Evolutionary conservation across 2,797 vertebrate species (phyloP), one percentile per base, ranked within the genome.

Genomic region (Muscicapa striata): DNA sequence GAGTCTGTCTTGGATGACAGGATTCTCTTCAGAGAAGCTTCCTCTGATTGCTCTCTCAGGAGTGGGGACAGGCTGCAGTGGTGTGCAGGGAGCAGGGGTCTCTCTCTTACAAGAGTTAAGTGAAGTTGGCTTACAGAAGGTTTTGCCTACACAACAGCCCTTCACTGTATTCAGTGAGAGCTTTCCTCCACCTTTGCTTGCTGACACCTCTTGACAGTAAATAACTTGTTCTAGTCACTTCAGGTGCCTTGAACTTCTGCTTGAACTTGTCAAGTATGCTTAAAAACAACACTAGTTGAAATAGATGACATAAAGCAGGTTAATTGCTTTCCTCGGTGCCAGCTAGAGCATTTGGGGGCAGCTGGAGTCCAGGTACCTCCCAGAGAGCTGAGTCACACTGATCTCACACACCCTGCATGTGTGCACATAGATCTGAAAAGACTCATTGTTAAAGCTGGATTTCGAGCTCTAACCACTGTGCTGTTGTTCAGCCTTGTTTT

Each of bases 351-450:
- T 3, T 6, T 34, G 43, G n/a, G 72, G 54, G 63, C 84, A 61
- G 68, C 23, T 24, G 51, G 36, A 7, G 15, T 2, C 1, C 27
- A n/a, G 75, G 40, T 11, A 1, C 68, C 59, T 58, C 48, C 17
- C 48, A 14, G 58, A 0, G 43, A 5, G 4, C 2, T 5, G 43
- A 30, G 27, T 51, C 66, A 51, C 34, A 22, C 41, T 48, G 49
- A 10, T 34, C 34, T 41, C 9, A 32, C 34, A 70, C 1, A 0
- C 40, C 27, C 59, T 40, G 4, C 46, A 5, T 63, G 2, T 41
- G 54, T 55, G 59, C 41, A 15, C 5, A 0, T 0, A 2, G 0
- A 1, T 7, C 4, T 32, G 27, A 48, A 21, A 36, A 43, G 23
- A 3, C 3, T 15, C 16, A 0, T 3, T 23, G 41, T 0, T 66